phyloP scores from a whole-genome alignment of 2,797 vertebrate species.

The Phaenicophaeus curvirostris region DNA sequence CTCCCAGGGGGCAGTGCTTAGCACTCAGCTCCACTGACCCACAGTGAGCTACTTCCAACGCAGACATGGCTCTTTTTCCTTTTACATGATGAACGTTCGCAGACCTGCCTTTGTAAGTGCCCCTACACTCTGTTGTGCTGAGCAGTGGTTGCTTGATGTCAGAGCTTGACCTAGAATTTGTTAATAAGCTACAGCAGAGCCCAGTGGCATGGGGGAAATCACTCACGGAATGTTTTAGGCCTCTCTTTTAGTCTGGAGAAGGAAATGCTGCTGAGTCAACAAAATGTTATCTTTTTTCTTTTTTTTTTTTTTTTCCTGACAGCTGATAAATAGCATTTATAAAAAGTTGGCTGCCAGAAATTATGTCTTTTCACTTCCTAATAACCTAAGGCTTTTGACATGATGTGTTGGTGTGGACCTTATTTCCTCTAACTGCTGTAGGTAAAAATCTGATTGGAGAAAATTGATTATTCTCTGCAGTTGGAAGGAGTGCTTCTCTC shows the following conservation, averaged over 20 bases:
- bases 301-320: neutral
- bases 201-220: neutral
- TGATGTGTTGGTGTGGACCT: neutral
- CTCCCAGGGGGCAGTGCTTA: neutral
- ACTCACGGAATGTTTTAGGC: neutral
- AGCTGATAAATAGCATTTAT: neutral
- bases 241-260: neutral
- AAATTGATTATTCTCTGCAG: neutral
- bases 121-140: neutral
- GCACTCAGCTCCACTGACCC: neutral
- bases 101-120: neutral
- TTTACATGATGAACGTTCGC: neutral
- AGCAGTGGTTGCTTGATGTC: neutral
- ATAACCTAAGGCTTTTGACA: neutral
- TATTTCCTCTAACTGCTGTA: neutral
- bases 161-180: neutral
- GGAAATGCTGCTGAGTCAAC: neutral
- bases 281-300: neutral
- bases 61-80: neutral
- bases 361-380: neutral
- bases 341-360: neutral
- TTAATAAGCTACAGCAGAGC: neutral
- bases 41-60: neutral
- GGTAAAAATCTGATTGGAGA: neutral
- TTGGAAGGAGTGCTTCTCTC: constrained; percentile 16